Percentiles rank a stretch among this genome's conserved stretches.
Conservation (phyloP, 2,888 invertebrate species). For the Argyresthia albistria region DNA sequence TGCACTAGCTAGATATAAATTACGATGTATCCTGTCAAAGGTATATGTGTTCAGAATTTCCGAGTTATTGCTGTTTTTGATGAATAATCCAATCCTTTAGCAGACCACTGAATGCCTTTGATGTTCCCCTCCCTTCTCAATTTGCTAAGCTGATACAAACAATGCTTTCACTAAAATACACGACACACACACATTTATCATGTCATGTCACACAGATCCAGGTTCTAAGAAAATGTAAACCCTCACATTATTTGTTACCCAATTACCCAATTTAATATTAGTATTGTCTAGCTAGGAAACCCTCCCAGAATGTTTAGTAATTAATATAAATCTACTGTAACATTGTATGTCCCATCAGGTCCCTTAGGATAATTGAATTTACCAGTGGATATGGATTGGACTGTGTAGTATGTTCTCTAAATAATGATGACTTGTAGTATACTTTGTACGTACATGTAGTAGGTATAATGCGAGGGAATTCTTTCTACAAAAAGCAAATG, state of each 20-base stretch:
- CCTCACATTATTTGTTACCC: slow-evolving; percentile 44
- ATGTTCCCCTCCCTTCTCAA: no score
- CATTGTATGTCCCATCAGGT: slow-evolving; percentile 17
- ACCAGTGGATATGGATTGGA: slow-evolving; percentile 29
- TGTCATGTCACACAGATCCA: slow-evolving; percentile 62
- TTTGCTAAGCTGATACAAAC: neutral
- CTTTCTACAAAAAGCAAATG: no score
- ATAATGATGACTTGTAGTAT: slow-evolving; percentile 25
- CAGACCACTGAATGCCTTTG: no score
- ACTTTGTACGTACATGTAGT: neutral
- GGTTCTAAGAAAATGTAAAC: slow-evolving; percentile 54
- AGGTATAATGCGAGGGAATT: no score
- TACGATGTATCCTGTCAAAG: slow-evolving; percentile 21
- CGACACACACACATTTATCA: slow-evolving; percentile 29
- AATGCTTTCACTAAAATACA: neutral
- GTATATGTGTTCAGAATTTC: slow-evolving; percentile 6
- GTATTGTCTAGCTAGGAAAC: slow-evolving; percentile 40
- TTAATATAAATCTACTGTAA: slow-evolving; percentile 61
- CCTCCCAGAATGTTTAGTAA: slow-evolving; percentile 44
- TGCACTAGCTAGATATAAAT: slow-evolving; percentile 61
- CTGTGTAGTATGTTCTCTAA: slow-evolving; percentile 19
- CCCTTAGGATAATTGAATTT: slow-evolving; percentile 31
- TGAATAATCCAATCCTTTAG: no score
- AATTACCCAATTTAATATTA: slow-evolving; percentile 52
- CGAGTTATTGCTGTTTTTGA: neutral